Conservation (phyloP, 2,113 vertebrate genomes). For the Merops nubicus region DNA sequence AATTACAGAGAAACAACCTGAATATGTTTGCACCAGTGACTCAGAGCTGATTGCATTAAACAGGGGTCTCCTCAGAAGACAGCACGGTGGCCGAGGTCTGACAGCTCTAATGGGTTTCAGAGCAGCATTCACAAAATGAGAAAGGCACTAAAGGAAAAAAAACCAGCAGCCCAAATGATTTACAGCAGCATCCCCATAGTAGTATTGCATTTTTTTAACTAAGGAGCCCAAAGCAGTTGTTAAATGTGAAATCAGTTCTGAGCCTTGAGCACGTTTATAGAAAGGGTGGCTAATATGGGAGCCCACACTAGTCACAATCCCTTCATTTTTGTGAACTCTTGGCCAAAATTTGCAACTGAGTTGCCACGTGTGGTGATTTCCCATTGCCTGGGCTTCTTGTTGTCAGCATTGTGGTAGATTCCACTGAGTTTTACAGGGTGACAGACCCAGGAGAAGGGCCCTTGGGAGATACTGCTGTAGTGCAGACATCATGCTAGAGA, state of each 20-base stretch:
- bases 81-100: background rate
- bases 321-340: background rate
- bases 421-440: background rate
- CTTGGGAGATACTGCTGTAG: accelerated
- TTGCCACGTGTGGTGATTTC: background rate
- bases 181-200: background rate
- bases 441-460: accelerated
- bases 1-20: accelerated
- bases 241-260: background rate
- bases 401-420: accelerated
- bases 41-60: background rate
- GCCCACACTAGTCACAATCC: background rate
- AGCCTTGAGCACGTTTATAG: background rate
- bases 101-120: background rate
- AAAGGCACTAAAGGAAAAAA: background rate
- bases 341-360: background rate
- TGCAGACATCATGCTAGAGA: accelerated
- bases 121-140: background rate
- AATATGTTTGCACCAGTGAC: background rate
- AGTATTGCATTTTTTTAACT: background rate
- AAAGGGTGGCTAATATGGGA: background rate
- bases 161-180: background rate
- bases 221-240: background rate
- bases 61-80: background rate
- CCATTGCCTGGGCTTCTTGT: too few relatives aligned